Evolutionary conservation across 2,113 vertebrate genomes (phyloP), one percentile per base, ranked within the genome.

Genomic region (Dissostichus mawsoni): DNA sequence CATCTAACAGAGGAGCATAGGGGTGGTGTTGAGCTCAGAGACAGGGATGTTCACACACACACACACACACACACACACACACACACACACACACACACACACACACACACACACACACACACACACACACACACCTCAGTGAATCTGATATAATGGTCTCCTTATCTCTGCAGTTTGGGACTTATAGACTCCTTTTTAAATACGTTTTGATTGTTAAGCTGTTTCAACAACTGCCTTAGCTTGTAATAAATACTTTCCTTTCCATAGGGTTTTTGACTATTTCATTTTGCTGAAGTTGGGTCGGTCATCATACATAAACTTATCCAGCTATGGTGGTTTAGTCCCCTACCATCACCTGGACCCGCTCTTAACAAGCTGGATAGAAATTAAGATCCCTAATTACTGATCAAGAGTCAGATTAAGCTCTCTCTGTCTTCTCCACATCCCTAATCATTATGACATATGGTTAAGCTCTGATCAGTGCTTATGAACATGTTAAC

Each of bases 21-120:
- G 93, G 94, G 92, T 92, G 90, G 92, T 93, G 89, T 91, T 90
- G 89, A 91, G 86, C 88, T 85, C 84, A 76, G 51, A 85, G 62
- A 80, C 25, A 45, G 23, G 59, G 64, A 74, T 61, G 41, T 41
- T 53, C 74, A 78, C 78, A 77, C 63, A 75, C 16, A 73, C 58
- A 41, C 51, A 74, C 76, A 76, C 76, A 79, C 68, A 75, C 47
- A 72, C 62, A 82, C 81, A 84, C 68, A 73, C 66, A 76, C 76
- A 75, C 70, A 59, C 52, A 72, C 65, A 74, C 64, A 78, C 68
- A 84, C 52, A 70, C 76, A 64, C 76, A 78, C 62, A 59, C 57
- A 36, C 13, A 58, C 57, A 66, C 71, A 83, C 58, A 76, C 76
- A 75, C 70, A 59, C 47, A 72, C 65, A 74, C 64, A 78, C 63